Percentiles rank a stretch among this genome's conserved stretches.
Evolutionary conservation across 2,113 vertebrate species (phyloP).

Genomic region (Orthonyx spaldingii): DNA sequence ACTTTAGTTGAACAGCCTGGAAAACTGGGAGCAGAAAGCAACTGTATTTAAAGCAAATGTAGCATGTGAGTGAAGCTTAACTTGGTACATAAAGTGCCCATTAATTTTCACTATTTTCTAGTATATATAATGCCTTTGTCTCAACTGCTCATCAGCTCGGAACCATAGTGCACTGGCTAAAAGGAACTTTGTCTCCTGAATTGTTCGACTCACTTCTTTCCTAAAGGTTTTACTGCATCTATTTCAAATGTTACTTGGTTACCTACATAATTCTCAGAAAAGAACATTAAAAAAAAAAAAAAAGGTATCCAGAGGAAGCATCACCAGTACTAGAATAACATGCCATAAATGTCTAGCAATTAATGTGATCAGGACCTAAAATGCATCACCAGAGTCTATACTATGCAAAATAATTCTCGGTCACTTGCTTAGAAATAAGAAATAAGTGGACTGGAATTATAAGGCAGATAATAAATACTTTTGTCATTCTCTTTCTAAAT

Average conservation of each 20-base stretch:
- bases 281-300: neutral
- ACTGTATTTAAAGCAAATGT: constrained; percentile 29
- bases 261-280: neutral
- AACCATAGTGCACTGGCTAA: neutral
- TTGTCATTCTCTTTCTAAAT: neutral
- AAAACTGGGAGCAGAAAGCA: neutral
- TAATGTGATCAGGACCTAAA: neutral
- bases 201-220: neutral
- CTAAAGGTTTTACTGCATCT: neutral
- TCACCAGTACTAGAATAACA: neutral
- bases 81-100: constrained; percentile 18
- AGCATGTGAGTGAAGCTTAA: constrained; percentile 14
- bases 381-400: neutral
- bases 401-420: neutral
- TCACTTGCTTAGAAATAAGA: neutral
- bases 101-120: constrained; percentile 40
- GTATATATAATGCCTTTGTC: neutral
- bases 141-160: neutral
- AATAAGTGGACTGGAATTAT: neutral
- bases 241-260: neutral
- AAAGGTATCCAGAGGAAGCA: neutral
- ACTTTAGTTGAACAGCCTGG: neutral
- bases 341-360: neutral
- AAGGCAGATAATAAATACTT: neutral
- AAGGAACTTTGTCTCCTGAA: neutral